phyloP scores from a whole-genome alignment of 2,888 invertebrate species.

The Cephus spinipes region DNA sequence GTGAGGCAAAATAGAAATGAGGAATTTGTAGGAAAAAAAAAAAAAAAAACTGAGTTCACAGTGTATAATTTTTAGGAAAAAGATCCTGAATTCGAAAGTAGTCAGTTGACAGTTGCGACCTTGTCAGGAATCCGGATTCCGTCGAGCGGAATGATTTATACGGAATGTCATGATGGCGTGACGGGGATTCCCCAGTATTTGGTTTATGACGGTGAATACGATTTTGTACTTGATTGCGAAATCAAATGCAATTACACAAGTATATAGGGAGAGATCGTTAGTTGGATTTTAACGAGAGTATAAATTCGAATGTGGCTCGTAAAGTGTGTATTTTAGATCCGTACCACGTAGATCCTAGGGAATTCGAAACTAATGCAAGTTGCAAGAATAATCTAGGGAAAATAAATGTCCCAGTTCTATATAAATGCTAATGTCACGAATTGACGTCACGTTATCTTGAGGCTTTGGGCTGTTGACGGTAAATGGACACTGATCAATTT shows the following conservation, averaged over 20 bases:
- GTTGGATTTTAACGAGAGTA: not conserved
- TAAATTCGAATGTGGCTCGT: conserved; percentile 21
- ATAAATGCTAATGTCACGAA: not conserved
- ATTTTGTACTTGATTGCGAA: not conserved
- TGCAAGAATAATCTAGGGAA: not conserved
- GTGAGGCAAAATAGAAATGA: not conserved
- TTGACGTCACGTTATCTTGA: not conserved
- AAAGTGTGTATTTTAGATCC: conserved; percentile 17
- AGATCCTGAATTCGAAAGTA: not conserved
- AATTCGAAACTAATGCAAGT: not conserved
- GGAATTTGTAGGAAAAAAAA: not conserved
- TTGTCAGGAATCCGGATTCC: conserved; percentile 37
- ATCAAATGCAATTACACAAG: not conserved
- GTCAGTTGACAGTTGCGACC: conserved; percentile 20
- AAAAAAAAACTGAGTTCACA: not conserved
- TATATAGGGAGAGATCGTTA: not conserved
- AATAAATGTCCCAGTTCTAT: not conserved
- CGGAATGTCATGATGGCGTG: not conserved
- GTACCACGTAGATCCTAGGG: not conserved
- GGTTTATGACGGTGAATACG: not conserved
- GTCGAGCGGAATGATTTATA: not conserved
- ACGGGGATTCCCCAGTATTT: not conserved
- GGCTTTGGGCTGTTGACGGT: not conserved
- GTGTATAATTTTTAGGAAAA: not conserved
- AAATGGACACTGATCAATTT: not conserved